Evolutionary conservation across 2,888 invertebrate genomes (phyloP), one percentile per base, ranked within the genome.

Genomic region (Dysmachus trigonus): DNA sequence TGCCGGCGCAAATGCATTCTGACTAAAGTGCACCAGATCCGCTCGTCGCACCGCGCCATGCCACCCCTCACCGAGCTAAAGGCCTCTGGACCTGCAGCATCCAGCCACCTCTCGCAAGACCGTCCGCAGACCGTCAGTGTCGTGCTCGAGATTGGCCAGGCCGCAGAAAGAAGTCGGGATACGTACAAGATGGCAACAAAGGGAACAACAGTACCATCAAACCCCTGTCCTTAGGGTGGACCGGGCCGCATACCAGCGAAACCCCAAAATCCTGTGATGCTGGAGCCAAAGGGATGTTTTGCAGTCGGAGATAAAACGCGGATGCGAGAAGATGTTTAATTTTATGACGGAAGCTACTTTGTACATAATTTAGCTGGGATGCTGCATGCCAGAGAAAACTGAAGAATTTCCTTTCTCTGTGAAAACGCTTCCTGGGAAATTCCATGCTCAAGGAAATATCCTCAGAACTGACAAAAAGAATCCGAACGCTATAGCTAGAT

Each of bases 341-440:
- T 85, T 85, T 85, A 85, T 85, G 85, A 74, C 85, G 85, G 85
- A 85, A 85, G 85, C 85, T 85, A 85, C 85, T 85, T 85, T 85
- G 85, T 85, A 85, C 74, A 85, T 85, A 85, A 85, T 85, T 85
- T 74, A 73, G 73, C 33, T 51, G 47, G 41, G 73, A 85, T 85
- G 31, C 47, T 74, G 83, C 85, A 51, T 85, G 74, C 38, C 74
- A 47, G 51, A 74, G 74, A 85, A 84, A 74, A 74, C 72, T 85
- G 85, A 51, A 27, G 85, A 85, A 85, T 74, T 85, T 85, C 74
- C 85, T 85, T 47, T 74, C 41, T 41, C 35, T 38, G 27, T 72
- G 72, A 38, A 72, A 83, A 83, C 41, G 83, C 53, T 41, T 72
- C 30, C 72, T 18, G 15, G 83, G 72, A 72, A 83, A 83, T 72